Base-by-base conservation (phyloP, 2,888 invertebrate genomes). In the Cartodere bifasciata region DNA sequence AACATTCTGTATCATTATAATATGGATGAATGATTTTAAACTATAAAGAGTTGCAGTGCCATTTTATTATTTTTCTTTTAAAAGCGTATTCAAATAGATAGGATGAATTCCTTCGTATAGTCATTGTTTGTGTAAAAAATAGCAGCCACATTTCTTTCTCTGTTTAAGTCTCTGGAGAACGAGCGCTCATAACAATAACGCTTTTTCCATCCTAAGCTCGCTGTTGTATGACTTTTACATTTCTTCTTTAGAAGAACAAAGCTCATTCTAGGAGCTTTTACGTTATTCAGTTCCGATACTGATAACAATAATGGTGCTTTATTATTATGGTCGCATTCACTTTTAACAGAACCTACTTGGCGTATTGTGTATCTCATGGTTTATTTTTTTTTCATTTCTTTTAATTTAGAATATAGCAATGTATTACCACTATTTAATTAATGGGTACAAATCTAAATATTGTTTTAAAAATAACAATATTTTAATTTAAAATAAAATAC, bases 211-310 rank as follows among this genome's bases (percentile, higher is more conserved):
- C 46, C 48, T 47, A 49, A 54, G 52, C 53, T 55, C 49, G 51
- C 52, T 45, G 53, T 55, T 55, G 52, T 55, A 55, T 52, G 54
- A 56, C 55, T 56, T 55, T 55, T 56, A 55, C 55, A 49, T 56
- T 55, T 53, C 54, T 52, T 55, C 53, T 50, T 52, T 45, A 40
- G 37, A 49, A 54, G 54, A 55, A 56, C 56, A 56, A 56, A 53
- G 53, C 55, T 53, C 50, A 55, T 56, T 56, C 56, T 52, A 40
- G 54, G 48, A 52, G 52, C 53, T 55, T 53, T 53, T 45, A 48
- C 52, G 48, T 51, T 51, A 55, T 55, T 56, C 52, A 53, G 49
- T 52, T 52, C 49, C 52, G 52, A 55, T 55, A 49, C 53, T 52
- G 52, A 49, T 43, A 50, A 53, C 49, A 52, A 56, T 55, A 51